Evolutionary conservation across 2,888 invertebrate species (phyloP), one percentile per base, ranked within the genome.

Genomic region (Rhamphomyia laevipes): DNA sequence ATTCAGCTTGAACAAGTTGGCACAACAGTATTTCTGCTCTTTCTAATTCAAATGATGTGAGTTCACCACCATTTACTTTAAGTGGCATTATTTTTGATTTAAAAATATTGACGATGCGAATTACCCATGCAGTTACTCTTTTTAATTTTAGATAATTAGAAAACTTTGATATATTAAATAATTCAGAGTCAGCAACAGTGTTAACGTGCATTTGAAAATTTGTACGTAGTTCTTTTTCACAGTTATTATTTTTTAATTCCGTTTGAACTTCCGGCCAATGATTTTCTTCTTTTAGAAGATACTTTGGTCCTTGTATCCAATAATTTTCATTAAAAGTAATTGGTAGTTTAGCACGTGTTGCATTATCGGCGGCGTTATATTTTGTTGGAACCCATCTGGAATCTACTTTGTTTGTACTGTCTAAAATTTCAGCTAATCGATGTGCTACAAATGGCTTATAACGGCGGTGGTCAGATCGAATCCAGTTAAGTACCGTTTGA

Each of bases 381-480:
- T 46, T 31, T 2, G 48, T 46, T 15, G 48, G 43, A 12, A 51
- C 6, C 52, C 57, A 58, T 31, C 53, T 52, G 56, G 59, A 60
- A 17, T 58, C 48, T 15, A 48, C 30, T 18, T 44, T 33, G 23
- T n/a, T n/a, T n/a, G 12, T 46, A 45, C 15, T 38, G 9, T 18
- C 43, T 21, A 51, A 38, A 17, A 52, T 52, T 38, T 54, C 47
- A 13, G 43, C 43, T 18, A 55, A 45, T 12, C 53, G n/a, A 21
- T 40, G 49, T 11, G 50, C 50, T 12, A 53, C 49, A 21, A 50
- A 51, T 3, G 49, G 48, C 23, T 51, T 51, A 37, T 57, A 55
- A 21, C 49, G 50, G 46, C 58, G 46, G 9, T 54, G 53, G 27
- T 58, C 55, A 6, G 56, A 57, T 42, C 50, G 40, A 16, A 59